Evolutionary conservation across 1,140 invertebrate species (phyloP), one percentile per base, ranked within the genome.

Genomic region (Thaumatotibia leucotreta): DNA sequence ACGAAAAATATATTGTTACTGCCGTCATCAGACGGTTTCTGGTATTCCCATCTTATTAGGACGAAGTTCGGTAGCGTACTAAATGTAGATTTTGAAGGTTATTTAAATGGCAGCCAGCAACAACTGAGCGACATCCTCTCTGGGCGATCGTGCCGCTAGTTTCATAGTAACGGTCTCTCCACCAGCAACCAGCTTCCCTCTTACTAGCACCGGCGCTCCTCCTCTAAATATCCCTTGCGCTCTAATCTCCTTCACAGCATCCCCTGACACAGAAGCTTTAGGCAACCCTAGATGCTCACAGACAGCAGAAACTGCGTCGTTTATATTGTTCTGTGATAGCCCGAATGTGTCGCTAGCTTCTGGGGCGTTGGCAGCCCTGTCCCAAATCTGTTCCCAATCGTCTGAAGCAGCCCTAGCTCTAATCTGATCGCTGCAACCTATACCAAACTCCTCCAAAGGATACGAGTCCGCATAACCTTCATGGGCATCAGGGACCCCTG

Each of bases 391-490:
- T 0, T 88, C 86, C 78, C 81, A 91, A 45, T 89, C 85, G 4
- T 88, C 85, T 8, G 73, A 67, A 1, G 76, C 82, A 0, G 72
- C 76, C 54, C 80, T 76, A 8, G 84, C 78, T 45, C 86, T 68
- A 64, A 99, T 95, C 89, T 99, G 98, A 92, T 99, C 99, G 2
- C 84, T 67, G 39, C 81, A 85, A 31, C 77, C 77, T 68, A 90
- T 84, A 49, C 84, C 98, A 20, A 99, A 92, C 92, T 99, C 98
- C 92, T 99, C 98, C 39, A 99, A 86, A 82, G 95, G 94, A 66
- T 94, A 95, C 63, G 93, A 93, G 75, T 94, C 93, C 29, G 93
- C 92, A 63, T 94, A 94, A 17, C 93, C 98, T 82, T 99, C 98
- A 0, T 85, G 85, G 33, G 97, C 96, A 74, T 99, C 98, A 0